Evolutionary conservation across 2,888 invertebrate genomes (phyloP), one percentile per base, ranked within the genome.

Genomic region (Tiphia femorata): DNA sequence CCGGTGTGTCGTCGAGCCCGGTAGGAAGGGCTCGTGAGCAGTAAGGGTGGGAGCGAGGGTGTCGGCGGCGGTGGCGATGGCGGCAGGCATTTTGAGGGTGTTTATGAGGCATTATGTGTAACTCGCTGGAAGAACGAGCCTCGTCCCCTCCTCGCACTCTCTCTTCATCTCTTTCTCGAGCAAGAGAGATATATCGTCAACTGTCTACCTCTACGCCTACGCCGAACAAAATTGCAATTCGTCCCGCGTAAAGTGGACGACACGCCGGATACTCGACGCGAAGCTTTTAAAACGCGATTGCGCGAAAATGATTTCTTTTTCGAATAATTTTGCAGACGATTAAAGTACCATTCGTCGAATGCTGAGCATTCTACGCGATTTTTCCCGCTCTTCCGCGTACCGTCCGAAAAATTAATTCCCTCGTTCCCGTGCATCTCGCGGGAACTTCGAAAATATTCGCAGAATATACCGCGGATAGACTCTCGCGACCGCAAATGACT

Each of bases 51-150:
- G 47, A 50, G 6, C 56, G 63, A 64, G 67, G 66, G 75, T 63
- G 67, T 67, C 65, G 64, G 64, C 63, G 68, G 67, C 65, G 64
- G 65, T 63, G 76, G 78, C 70, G 25, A 5, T 72, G 76, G 77
- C 76, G 73, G 72, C 72, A 75, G 76, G 77, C 78, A 78, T 80
- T 81, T 81, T 80, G 76, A 76, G 79, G 80, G 79, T 80, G 81
- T 83, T 82, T 83, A 82, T 80, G 82, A 82, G 82, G 79, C 81
- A 82, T 83, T 82, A 82, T 81, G 81, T 81, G 82, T 79, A 81
- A 82, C 82, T 76, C 75, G 75, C 73, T 75, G 82, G 80, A 82
- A 83, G 80, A 81, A 82, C 76, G 79, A 77, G 76, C 74, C 73
- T 71, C n/a, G 8, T 72, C 73, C 76, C 67, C 66, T n/a, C n/a